Conservation (phyloP, 1,140 invertebrate genomes). For the Drosophila lacteicornis region DNA sequence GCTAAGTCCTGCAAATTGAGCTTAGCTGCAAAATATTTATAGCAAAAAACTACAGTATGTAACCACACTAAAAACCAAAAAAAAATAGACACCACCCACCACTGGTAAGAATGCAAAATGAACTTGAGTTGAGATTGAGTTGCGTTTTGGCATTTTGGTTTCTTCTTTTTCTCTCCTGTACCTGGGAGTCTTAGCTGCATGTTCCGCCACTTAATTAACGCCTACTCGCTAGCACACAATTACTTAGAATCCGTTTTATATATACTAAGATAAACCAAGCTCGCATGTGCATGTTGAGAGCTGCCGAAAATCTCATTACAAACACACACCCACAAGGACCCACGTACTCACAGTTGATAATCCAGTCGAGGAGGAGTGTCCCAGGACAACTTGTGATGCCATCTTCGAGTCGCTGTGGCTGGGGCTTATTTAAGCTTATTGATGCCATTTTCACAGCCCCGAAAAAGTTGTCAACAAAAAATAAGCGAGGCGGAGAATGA, state of each 20-base stretch:
- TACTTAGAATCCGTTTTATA: constrained; percentile 22
- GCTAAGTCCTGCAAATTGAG: constrained; percentile 65
- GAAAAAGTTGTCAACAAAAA: constrained; percentile 24
- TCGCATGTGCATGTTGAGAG: constrained; percentile 35
- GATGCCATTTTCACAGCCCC: constrained; percentile 65
- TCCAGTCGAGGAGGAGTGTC: constrained; percentile 43
- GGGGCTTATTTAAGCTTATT: constrained; percentile 75
- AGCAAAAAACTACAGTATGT: constrained; percentile 27
- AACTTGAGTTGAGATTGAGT: constrained; percentile 57
- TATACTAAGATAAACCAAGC: background rate
- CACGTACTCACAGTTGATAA: constrained; percentile 35
- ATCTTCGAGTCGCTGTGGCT: constrained; percentile 49
- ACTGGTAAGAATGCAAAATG: constrained; percentile 81
- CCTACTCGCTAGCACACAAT: constrained; percentile 44
- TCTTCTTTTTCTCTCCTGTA: constrained; percentile 15
- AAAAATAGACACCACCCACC: constrained; percentile 52
- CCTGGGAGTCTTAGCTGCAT: constrained; percentile 49
- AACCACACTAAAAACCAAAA: constrained; percentile 27
- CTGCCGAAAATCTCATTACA: constrained; percentile 52
- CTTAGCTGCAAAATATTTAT: constrained; percentile 51
- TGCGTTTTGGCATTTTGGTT: constrained; percentile 52
- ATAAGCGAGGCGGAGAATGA: background rate
- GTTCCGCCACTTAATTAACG: constrained; percentile 70
- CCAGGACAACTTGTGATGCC: constrained; percentile 44
- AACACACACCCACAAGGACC: constrained; percentile 12